Percentiles rank a stretch among this genome's conserved stretches.
phyloP scores from a whole-genome alignment of 2,113 vertebrate species.

The Dasyprocta punctata region DNA sequence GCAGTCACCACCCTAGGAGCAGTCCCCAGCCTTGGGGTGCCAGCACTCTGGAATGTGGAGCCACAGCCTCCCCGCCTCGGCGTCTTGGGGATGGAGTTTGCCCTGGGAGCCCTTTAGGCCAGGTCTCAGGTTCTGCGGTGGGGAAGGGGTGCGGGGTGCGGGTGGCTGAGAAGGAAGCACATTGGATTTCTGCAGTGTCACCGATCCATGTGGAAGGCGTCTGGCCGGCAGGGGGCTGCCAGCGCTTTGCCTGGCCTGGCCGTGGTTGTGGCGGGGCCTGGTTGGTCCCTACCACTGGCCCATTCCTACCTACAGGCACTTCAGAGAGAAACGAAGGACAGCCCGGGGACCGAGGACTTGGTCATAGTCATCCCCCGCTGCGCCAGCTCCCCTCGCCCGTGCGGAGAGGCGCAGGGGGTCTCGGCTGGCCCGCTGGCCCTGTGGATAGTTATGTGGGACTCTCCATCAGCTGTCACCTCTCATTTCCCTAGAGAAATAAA shows the following conservation, averaged over 20 bases:
- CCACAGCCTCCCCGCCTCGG: conserved; percentile 75
- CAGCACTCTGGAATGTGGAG: conserved; percentile 90
- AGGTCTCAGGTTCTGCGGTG: conserved; percentile 51
- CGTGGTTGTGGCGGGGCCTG: not conserved
- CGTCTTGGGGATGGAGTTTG: not conserved
- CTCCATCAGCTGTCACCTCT: conserved; percentile 77
- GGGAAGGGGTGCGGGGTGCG: not conserved
- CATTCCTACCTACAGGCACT: conserved; percentile 89
- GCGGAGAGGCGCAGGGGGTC: conserved; percentile 72
- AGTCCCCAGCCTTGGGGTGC: conserved; percentile 83
- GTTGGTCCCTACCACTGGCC: conserved; percentile 81
- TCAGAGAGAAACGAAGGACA: conserved; percentile 86
- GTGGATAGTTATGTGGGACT: not conserved
- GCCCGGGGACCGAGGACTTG: conserved; percentile 77
- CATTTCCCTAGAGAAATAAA: conserved; percentile 76
- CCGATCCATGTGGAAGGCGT: conserved; percentile 75
- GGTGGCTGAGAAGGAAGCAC: conserved; percentile 85
- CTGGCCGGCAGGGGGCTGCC: conserved; percentile 75
- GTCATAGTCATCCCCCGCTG: conserved; percentile 70
- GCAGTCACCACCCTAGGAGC: conserved; percentile 81
- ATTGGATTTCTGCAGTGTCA: conserved; percentile 82
- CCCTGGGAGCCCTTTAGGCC: conserved; percentile 75
- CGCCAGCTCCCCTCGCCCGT: conserved; percentile 64
- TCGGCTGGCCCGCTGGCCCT: conserved; percentile 67
- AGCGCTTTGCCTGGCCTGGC: conserved; percentile 40